Evolutionary conservation across 1,140 invertebrate species (phyloP).

Genomic region (Macrobrachium rosenbergii): DNA sequence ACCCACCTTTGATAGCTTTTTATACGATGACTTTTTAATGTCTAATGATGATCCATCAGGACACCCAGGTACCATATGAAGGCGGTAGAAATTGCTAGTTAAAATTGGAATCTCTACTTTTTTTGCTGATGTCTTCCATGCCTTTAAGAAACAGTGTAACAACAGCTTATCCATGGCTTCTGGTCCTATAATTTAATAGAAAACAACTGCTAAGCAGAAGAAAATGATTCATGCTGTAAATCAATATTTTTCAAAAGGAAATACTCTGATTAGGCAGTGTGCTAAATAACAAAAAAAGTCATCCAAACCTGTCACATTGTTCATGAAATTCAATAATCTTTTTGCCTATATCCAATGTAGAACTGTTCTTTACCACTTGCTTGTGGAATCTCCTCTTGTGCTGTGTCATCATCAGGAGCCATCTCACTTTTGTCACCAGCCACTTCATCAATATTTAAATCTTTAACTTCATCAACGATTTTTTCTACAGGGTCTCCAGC

Average conservation of each 20-base stretch:
- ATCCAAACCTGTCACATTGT: too few relatives aligned
- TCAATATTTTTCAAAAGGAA: background rate
- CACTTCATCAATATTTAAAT: background rate
- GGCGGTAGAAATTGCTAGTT: conserved; percentile 83
- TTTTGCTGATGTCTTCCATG: conserved; percentile 77
- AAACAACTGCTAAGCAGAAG: background rate
- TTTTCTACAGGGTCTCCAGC: too few relatives aligned
- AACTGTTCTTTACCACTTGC: conserved; percentile 3
- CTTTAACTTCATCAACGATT: too few relatives aligned
- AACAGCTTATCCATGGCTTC: conserved; percentile 82
- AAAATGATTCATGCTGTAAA: background rate
- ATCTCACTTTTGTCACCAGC: conserved; percentile 61
- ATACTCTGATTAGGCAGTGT: too few relatives aligned
- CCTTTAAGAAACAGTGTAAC: conserved; percentile 83
- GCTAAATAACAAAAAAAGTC: too few relatives aligned
- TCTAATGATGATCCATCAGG: conserved; percentile 78
- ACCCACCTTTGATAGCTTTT: conserved; percentile 81
- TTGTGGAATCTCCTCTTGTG: conserved; percentile 45
- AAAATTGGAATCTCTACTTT: conserved; percentile 79
- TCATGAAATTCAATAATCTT: background rate
- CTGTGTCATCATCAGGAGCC: conserved; percentile 47
- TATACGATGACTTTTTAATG: conserved; percentile 90
- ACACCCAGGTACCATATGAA: conserved; percentile 82
- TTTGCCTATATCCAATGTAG: background rate
- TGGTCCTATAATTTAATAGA: conserved; percentile 60